Percentiles rank a stretch among this genome's conserved stretches.
These are phyloP conservation scores for Eriosoma lanigerum DNA, from an alignment of 1,140 invertebrate genomes.

Conservation along the genomic window DNA sequence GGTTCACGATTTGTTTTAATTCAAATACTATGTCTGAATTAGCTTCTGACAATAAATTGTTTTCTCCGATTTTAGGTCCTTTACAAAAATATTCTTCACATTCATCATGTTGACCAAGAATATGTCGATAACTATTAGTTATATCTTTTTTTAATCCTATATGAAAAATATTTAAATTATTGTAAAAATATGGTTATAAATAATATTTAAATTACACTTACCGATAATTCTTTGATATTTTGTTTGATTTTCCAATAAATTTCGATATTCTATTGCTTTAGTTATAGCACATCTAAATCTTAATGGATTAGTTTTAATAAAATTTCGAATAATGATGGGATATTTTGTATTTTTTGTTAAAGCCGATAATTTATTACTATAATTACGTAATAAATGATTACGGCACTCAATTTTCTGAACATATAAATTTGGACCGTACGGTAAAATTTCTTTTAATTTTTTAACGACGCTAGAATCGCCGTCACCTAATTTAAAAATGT, in stretches of 20 bases:
- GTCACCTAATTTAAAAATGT: neutral
- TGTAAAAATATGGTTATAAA: too few relatives aligned
- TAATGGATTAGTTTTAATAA: neutral
- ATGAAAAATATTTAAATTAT: too few relatives aligned
- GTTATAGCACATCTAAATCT: neutral
- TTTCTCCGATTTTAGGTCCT: too few relatives aligned
- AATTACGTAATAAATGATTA: conserved; percentile 8
- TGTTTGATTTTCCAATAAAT: neutral
- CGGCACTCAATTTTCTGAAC: conserved; percentile 4
- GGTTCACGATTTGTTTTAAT: too few relatives aligned
- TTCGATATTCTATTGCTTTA: neutral
- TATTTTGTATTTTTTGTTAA: conserved; percentile 3
- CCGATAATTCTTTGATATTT: neutral
- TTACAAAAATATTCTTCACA: too few relatives aligned
- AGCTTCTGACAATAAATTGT: too few relatives aligned
- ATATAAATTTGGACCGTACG: neutral
- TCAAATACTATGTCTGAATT: too few relatives aligned
- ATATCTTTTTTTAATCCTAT: too few relatives aligned
- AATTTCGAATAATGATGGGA: neutral
- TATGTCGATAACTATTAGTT: too few relatives aligned
- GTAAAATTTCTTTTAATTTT: neutral
- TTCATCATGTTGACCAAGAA: too few relatives aligned
- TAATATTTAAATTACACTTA: neutral
- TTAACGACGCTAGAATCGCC: conserved; percentile 5
- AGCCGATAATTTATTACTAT: neutral